Evolutionary conservation across 2,113 vertebrate genomes (phyloP).

Genomic region (Lagenorhynchus albirostris): DNA sequence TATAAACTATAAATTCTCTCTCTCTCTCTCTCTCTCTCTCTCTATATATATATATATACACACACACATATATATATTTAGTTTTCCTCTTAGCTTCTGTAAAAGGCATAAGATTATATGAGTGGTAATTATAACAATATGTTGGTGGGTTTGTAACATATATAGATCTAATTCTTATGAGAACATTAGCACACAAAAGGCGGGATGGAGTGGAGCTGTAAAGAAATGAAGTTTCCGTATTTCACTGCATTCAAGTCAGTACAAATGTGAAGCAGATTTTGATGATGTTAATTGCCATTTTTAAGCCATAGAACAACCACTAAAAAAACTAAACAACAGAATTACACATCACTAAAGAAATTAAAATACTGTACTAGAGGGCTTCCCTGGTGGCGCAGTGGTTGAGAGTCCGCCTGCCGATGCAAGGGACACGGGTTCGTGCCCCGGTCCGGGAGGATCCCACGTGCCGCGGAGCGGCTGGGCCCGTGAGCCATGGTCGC

Average conservation of each 20-base stretch:
- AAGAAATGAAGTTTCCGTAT: not conserved
- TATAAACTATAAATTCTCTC: not conserved
- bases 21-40: not conserved
- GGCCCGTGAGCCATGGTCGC: no score
- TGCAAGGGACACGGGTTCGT: no score
- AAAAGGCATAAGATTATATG: not conserved
- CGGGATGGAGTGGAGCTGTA: not conserved
- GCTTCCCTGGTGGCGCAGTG: no score
- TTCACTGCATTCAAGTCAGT: not conserved
- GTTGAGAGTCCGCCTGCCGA: no score
- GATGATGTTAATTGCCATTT: not conserved
- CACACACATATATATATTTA: not conserved
- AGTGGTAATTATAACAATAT: not conserved
- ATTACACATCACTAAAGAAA: not conserved
- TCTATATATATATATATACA: fast-evolving
- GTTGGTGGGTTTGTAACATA: not conserved
- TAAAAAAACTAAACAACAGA: not conserved
- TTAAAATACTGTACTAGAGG: not conserved
- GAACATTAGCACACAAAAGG: not conserved
- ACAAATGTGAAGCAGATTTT: not conserved
- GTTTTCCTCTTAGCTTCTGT: not conserved
- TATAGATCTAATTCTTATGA: not conserved
- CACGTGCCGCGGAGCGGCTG: no score
- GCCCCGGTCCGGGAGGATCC: no score
- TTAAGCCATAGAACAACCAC: not conserved